phyloP scores from a whole-genome alignment of 1,140 invertebrate species.

The Chironomus tepperi region DNA sequence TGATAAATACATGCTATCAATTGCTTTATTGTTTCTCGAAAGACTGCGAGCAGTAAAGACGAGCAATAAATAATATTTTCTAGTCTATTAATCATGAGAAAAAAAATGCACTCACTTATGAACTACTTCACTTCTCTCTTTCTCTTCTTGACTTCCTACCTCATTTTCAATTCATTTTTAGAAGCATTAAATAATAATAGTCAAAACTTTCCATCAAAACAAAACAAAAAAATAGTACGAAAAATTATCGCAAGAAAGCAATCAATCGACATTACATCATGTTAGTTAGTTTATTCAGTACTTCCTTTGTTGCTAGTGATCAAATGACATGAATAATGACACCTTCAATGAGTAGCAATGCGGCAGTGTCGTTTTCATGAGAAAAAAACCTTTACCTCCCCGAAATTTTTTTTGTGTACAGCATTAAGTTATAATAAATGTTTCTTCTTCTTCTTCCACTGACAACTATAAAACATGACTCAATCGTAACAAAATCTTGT shows the following conservation, averaged over 20 bases:
- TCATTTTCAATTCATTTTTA: neutral
- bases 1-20: neutral
- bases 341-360: neutral
- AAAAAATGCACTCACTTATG: slow-evolving; percentile 2
- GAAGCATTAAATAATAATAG: neutral
- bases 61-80: slow-evolving; percentile 1
- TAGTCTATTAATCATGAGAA: neutral
- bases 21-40: neutral
- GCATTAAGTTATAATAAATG: neutral
- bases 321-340: neutral
- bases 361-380: neutral
- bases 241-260: neutral
- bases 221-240: neutral
- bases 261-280: neutral
- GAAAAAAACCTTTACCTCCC: neutral
- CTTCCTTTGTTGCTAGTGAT: no score
- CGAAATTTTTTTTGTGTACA: neutral
- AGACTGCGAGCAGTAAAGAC: neutral
- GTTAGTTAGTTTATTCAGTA: neutral
- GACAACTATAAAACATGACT: neutral
- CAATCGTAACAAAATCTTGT: neutral
- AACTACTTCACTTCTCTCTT: neutral
- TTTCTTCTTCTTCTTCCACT: neutral
- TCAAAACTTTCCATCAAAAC: neutral
- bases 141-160: neutral